Conservation (phyloP, 2,888 invertebrate species). For the Drosophila anceps region DNA sequence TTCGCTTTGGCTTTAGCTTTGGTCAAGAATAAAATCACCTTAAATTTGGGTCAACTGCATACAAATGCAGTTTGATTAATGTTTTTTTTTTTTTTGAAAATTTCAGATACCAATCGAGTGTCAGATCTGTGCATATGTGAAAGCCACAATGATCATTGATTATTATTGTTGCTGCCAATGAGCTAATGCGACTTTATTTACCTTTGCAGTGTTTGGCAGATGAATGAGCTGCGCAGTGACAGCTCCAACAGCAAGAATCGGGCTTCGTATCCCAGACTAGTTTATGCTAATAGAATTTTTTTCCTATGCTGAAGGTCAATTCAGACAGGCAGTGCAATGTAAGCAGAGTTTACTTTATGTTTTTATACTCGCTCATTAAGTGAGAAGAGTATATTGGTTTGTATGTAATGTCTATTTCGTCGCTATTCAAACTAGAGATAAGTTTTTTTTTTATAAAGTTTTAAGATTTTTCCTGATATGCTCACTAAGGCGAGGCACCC, state of each 20-base stretch:
- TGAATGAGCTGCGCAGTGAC: neutral
- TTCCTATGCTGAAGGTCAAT: constrained; percentile 10
- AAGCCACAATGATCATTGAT: constrained; percentile 4
- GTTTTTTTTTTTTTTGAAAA: too few relatives aligned
- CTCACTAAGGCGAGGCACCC: too few relatives aligned
- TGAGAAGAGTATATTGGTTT: neutral
- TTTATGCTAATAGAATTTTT: neutral
- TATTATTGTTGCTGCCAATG: neutral
- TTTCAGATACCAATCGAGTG: constrained; percentile 13
- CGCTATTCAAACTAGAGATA: too few relatives aligned
- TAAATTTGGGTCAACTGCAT: constrained; percentile 48
- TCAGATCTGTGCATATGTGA: constrained; percentile 30
- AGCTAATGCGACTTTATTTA: neutral
- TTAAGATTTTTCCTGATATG: too few relatives aligned
- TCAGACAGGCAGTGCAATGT: neutral
- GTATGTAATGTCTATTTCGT: too few relatives aligned
- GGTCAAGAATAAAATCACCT: constrained; percentile 16
- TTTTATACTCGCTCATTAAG: neutral
- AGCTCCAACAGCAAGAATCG: neutral
- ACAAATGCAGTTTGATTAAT: constrained; percentile 26
- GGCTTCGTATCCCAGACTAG: neutral
- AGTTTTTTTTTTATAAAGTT: too few relatives aligned
- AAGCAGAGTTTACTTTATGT: neutral
- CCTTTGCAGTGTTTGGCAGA: neutral
- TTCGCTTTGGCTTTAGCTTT: neutral